Evolutionary conservation across 1,140 invertebrate genomes (phyloP).

Genomic region (Lordiphosa mommai): DNA sequence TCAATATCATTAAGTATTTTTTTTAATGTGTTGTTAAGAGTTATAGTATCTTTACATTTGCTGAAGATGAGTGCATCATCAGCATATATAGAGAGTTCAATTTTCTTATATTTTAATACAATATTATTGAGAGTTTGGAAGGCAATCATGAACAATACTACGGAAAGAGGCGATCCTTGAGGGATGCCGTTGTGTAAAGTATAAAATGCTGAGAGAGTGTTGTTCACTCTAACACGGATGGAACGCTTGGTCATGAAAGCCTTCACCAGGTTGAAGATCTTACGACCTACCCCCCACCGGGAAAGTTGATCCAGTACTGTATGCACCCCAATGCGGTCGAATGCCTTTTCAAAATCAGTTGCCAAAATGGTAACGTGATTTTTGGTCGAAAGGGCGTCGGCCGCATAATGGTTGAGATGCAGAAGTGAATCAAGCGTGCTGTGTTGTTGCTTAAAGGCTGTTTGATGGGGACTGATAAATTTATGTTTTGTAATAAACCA

Average conservation of each 20-base stretch:
- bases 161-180: conserved; percentile 13
- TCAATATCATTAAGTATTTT: no score
- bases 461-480: conserved; percentile 23
- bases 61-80: no score
- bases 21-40: no score
- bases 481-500: conserved; percentile 24
- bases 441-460: conserved; percentile 30
- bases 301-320: conserved; percentile 15
- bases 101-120: not conserved
- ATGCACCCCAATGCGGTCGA: conserved; percentile 13
- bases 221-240: not conserved
- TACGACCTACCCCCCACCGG: not conserved
- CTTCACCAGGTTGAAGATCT: not conserved
- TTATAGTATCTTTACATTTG: no score
- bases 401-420: no score
- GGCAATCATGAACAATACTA: conserved; percentile 23
- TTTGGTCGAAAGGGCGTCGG: no score
- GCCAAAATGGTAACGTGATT: no score
- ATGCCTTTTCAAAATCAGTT: no score
- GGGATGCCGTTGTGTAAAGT: conserved; percentile 1
- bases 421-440: conserved; percentile 24
- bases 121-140: conserved; percentile 20
- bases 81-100: conserved; percentile 4
- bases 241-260: no score
- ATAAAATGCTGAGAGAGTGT: conserved; percentile 10